These are phyloP conservation scores for Portunus trituberculatus DNA, from an alignment of 1,140 invertebrate species.

Conservation along the genomic window DNA sequence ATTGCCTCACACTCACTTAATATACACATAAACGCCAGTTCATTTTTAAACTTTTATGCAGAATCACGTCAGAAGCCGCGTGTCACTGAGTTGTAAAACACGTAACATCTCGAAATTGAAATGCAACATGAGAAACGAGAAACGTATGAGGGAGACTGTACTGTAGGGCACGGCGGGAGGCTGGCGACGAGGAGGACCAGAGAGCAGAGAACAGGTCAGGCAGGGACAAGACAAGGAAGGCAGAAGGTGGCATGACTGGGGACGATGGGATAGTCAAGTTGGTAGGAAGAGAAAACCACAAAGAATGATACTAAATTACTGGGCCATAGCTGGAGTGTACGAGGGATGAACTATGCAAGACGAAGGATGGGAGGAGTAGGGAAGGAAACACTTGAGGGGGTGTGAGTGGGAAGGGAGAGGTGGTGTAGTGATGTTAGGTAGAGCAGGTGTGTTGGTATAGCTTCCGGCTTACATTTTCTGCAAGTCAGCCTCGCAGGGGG, in stretches of 20 bases:
- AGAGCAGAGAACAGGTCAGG: too few species aligned
- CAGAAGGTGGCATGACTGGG: background rate
- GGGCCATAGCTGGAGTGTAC: background rate
- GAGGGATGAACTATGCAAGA: background rate
- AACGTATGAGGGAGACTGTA: too few species aligned
- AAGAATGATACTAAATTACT: background rate
- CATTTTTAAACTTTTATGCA: too few species aligned
- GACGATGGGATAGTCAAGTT: background rate
- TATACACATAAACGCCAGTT: too few species aligned
- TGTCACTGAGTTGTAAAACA: too few species aligned
- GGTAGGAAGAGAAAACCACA: background rate
- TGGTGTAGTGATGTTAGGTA: background rate
- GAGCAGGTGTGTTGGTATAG: background rate
- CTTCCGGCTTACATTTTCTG: slow-evolving; percentile 20
- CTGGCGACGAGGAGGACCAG: too few species aligned
- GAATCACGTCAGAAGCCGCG: too few species aligned
- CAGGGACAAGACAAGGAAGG: background rate
- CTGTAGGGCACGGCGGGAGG: too few species aligned
- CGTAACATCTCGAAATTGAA: too few species aligned
- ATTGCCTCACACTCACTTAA: too few species aligned
- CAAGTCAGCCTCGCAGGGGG: slow-evolving; percentile 15
- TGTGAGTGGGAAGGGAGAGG: background rate
- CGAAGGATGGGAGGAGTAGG: background rate
- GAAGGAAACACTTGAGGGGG: background rate
- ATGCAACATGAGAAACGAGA: too few species aligned